phyloP scores from a whole-genome alignment of 2,113 vertebrate genomes.

The Psilopogon haemacephalus region DNA sequence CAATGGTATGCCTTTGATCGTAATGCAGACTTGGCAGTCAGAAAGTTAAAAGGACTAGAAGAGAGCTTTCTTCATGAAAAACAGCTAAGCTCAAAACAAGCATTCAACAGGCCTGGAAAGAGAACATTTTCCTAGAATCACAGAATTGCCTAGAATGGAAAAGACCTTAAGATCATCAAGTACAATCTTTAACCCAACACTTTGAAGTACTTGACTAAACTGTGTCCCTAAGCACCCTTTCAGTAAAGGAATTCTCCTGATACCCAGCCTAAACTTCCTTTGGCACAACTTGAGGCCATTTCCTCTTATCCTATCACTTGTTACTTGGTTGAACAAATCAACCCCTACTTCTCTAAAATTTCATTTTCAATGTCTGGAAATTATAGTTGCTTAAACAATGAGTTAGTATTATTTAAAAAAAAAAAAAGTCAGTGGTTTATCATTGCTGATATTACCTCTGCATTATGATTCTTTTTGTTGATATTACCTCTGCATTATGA shows the following conservation, averaged over 20 bases:
- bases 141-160: too few species aligned
- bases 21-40: background rate
- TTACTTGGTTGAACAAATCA: too few species aligned
- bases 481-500: background rate
- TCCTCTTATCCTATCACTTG: too few species aligned
- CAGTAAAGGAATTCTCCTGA: too few species aligned
- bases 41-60: background rate
- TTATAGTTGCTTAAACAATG: conserved; percentile 25
- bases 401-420: conserved; percentile 21
- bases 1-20: background rate
- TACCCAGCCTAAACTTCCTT: too few species aligned
- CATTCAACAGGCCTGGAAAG: background rate
- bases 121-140: background rate
- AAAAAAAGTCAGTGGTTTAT: conserved; percentile 21
- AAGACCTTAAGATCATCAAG: too few species aligned
- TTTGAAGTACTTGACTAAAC: too few species aligned
- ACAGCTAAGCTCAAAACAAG: background rate
- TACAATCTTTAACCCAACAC: too few species aligned
- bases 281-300: too few species aligned
- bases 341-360: too few species aligned
- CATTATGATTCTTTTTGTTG: conserved; percentile 31
- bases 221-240: too few species aligned
- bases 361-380: background rate
- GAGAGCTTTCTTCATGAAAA: background rate
- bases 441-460: conserved; percentile 3